Base-by-base conservation (phyloP, 2,113 vertebrate genomes). In the Grammomys surdaster region DNA sequence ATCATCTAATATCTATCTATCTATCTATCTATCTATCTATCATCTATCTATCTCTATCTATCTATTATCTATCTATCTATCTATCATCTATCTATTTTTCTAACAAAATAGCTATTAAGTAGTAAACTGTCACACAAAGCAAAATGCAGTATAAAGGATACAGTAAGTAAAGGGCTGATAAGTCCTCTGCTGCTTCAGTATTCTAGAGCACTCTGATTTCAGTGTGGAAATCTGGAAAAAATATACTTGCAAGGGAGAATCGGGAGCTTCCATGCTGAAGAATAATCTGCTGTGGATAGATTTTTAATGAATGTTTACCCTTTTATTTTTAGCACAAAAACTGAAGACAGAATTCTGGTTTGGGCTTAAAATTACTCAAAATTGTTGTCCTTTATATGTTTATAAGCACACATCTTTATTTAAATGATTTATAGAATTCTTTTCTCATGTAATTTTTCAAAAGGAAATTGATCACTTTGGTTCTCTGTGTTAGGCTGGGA, bases 401-500 rank as follows among this genome's bases (percentile, higher is more conserved):
- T 77, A n/a, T 72, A 69, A 95, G 76, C 43, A 46, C 67, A 12
- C 54, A 65, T 80, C 81, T 93, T 95, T 5, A n/a, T 80, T 24
- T 88, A 31, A 84, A 40, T 36, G 14, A 88, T 40, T 90, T 93
- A n/a, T 5, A 77, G 46, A 51, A 70, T 24, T 54, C 48, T 33
- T 9, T 84, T 87, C 36, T 60, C 54, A 81, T n/a, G 14, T 8
- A 80, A 58, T 14, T 81, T 91, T 76, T 77, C 63, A 40, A 90
- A 95, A 90, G 33, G 72, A 86, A 84, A 80, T 90, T 46, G 8
- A 95, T 92, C 70, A 24, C 82, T 95, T 90, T 97, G 26, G 43
- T 86, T 77, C 36, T 58, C 0, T 90, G 40, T 46, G n/a, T 94
- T 94, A 48, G 24, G n/a, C 46, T 88, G 48, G 58, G 56, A 24